Evolutionary conservation across 1,140 invertebrate genomes (phyloP), one percentile per base, ranked within the genome.

Genomic region (Asbolus verrucosus): DNA sequence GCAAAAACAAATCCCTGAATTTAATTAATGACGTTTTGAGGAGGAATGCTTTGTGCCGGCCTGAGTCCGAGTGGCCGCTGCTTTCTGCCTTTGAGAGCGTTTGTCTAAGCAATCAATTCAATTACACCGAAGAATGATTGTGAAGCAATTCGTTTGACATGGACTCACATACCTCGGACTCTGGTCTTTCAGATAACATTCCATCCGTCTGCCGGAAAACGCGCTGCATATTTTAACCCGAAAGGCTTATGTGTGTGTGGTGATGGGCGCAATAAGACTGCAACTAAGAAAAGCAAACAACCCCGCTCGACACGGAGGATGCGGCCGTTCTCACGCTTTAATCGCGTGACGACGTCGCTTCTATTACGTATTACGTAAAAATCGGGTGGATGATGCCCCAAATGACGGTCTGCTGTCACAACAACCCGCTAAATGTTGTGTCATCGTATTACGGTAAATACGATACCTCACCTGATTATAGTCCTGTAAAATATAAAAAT

Each of bases 21-120:
- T 80, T 79, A 79, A 80, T 80, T 80, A 80, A 80, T 79, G 78
- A 80, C 79, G 78, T 79, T 79, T 78, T 74, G 75, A 76, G 76
- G 73, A 76, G 76, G 76, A 79, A 80, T 80, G 78, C 77, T 80
- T 80, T 80, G 76, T 77, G 72, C n/a, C n/a, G n/a, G n/a, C n/a
- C n/a, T n/a, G n/a, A n/a, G n/a, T 62, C 67, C 71, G 68, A 70
- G 63, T 65, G 69, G 62, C 39, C 62, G 67, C 61, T 60, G 71
- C 72, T 77, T 68, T 71, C 67, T 73, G 72, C 73, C 76, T 73
- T 77, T 75, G 65, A 77, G 73, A 72, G 27, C 69, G 77, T 79
- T 79, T 79, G 76, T 79, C 78, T 79, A 79, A 79, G 78, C 76
- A 79, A 79, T 79, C 78, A 78, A 76, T 78, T 79, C 76, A 78